Percentiles rank a stretch among this genome's conserved stretches.
These are phyloP conservation scores for Lycia hirtaria DNA, from an alignment of 2,888 invertebrate genomes.

Conservation along the genomic window DNA sequence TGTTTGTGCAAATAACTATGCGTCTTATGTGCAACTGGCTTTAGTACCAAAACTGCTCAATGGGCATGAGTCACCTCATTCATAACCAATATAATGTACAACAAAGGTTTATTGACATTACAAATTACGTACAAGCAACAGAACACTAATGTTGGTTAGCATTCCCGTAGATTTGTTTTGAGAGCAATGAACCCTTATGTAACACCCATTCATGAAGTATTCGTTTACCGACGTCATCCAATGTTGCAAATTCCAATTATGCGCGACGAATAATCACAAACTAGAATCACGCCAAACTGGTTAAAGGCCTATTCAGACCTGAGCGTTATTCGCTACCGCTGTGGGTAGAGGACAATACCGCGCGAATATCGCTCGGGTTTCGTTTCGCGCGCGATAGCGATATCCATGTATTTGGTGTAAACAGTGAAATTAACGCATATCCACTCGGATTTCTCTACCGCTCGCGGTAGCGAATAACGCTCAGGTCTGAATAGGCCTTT, in stretches of 20 bases:
- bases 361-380: too few species aligned
- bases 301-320: too few species aligned
- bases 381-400: too few species aligned
- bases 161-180: constrained; percentile 39
- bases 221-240: constrained; percentile 22
- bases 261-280: constrained; percentile 11
- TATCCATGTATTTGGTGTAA: too few species aligned
- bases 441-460: too few species aligned
- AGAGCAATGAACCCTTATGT: constrained; percentile 42
- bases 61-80: constrained; percentile 47
- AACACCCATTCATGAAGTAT: constrained; percentile 26
- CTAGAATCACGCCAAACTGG: constrained; percentile 8
- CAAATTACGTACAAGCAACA: constrained; percentile 42
- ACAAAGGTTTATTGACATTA: constrained; percentile 51
- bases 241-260: constrained; percentile 25
- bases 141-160: constrained; percentile 47
- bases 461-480: too few species aligned
- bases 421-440: too few species aligned
- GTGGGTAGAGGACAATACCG: too few species aligned
- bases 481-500: too few species aligned
- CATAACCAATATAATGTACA: constrained; percentile 33
- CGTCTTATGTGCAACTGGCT: background rate
- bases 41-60: constrained; percentile 1
- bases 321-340: too few species aligned
- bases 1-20: background rate